Conservation (phyloP, 1,140 invertebrate genomes). For the Lordiphosa mommai region DNA sequence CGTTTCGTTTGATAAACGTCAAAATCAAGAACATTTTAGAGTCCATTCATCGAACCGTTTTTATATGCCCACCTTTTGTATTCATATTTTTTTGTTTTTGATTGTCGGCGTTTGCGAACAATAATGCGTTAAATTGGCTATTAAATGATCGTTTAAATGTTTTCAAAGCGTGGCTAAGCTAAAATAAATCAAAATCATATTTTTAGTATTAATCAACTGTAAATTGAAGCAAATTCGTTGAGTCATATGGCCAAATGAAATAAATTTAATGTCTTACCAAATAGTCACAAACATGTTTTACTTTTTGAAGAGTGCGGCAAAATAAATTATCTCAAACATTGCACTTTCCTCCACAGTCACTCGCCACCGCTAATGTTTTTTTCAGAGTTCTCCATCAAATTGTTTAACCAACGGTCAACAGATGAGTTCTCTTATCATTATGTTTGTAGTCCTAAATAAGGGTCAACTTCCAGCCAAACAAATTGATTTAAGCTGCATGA, state of each 20-base stretch:
- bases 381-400: too few species aligned
- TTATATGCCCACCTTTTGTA: slow-evolving; percentile 10
- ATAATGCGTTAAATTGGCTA: slow-evolving; percentile 64
- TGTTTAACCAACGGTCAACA: too few species aligned
- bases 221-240: slow-evolving; percentile 9
- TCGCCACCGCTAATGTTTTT: too few species aligned
- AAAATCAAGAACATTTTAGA: slow-evolving; percentile 55
- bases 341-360: slow-evolving; percentile 47
- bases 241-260: slow-evolving; percentile 20
- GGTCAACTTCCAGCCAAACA: background rate
- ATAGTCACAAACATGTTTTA: slow-evolving; percentile 27
- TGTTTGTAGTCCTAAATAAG: slow-evolving; percentile 8
- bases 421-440: too few species aligned
- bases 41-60: slow-evolving; percentile 20
- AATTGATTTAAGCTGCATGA: slow-evolving; percentile 2
- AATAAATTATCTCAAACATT: slow-evolving; percentile 36
- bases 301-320: slow-evolving; percentile 6
- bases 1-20: slow-evolving; percentile 43
- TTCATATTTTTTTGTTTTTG: slow-evolving; percentile 31
- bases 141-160: slow-evolving; percentile 60
- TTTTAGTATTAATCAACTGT: slow-evolving; percentile 31
- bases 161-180: slow-evolving; percentile 43
- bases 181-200: slow-evolving; percentile 30
- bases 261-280: slow-evolving; percentile 9
- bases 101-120: slow-evolving; percentile 28